phyloP scores from a whole-genome alignment of 2,113 vertebrate species.

The Amphiprion percula region DNA sequence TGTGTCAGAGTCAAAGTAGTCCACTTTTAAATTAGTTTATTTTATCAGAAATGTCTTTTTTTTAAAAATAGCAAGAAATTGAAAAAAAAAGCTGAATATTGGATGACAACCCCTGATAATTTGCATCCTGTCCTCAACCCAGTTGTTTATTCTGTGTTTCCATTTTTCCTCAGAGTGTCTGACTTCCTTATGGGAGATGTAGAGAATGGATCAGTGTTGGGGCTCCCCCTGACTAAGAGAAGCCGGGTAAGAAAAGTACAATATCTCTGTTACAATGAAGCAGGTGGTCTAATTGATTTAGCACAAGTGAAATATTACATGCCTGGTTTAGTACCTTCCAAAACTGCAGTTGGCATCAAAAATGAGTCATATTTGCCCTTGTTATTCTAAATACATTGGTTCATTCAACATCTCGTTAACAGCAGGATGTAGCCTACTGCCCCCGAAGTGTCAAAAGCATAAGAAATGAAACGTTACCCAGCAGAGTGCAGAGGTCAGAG shows the following conservation, averaged over 20 bases:
- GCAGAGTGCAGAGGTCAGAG: constrained; percentile 40
- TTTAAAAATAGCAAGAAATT: too few relatives aligned
- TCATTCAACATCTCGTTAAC: not conserved
- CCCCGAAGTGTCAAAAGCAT: constrained; percentile 31
- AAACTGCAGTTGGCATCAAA: not conserved
- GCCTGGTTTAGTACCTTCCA: not conserved
- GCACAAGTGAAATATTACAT: not conserved
- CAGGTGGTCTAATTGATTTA: not conserved
- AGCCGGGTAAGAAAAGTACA: constrained; percentile 88
- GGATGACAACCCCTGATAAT: too few relatives aligned
- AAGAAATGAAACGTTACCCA: constrained; percentile 1
- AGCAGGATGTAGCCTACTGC: constrained; percentile 31
- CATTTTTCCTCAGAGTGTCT: constrained; percentile 89
- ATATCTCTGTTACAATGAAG: not conserved
- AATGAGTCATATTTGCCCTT: not conserved
- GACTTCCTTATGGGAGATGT: constrained; percentile 99
- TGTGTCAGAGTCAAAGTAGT: too few relatives aligned
- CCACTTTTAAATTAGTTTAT: too few relatives aligned
- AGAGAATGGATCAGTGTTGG: constrained; percentile 93
- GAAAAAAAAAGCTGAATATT: too few relatives aligned
- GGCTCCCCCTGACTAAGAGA: constrained; percentile 91
- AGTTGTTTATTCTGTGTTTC: not conserved
- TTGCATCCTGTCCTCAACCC: not conserved
- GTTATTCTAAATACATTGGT: not conserved
- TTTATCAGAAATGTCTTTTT: too few relatives aligned